Base-by-base conservation (phyloP, 2,797 vertebrate species). In the Premnoplex brunnescens region DNA sequence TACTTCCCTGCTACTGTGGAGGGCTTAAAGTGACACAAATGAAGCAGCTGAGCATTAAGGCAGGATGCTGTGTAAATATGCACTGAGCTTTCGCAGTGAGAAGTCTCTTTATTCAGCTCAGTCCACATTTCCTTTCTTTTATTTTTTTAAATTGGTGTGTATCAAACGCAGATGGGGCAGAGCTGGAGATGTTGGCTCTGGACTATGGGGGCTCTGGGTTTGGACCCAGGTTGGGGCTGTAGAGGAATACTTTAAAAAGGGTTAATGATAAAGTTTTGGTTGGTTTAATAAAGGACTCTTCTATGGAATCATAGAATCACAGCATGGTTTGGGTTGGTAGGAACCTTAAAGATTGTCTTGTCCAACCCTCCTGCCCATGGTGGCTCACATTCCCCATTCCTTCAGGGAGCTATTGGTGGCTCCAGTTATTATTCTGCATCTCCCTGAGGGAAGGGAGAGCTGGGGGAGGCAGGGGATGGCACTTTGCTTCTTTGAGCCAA, bases 41-140 rank as follows among this genome's bases (percentile, higher is more conserved):
- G 89, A 93, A 79, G 95, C 68, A 85, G 79, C 59, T 90, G 82
- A 90, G 89, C 91, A 86, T 88, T 89, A 95, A 91, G 75, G 73
- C 62, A 82, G 75, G 64, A 13, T 84, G n/a, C 92, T 92, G 67
- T 88, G 95, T 67, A 92, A 96, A 95, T 94, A 94, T 96, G 64
- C 80, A 62, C 43, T 92, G 88, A 89, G 93, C 87, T 95, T 96
- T 94, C n/a, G 10, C 68, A 51, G 22, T 20, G 68, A 77, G 67
- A 94, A 56, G 75, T 91, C 69, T 95, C 88, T 93, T 93, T 85
- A 73, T 86, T 95, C 68, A 79, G 56, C 76, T 82, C 59, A 76
- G 54, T 76, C 78, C 59, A 64, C 83, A 12, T 66, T 90, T 83
- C 58, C 18, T 39, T 23, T 36, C 1, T 24, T 85, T 37, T 56